Evolutionary conservation across 2,888 invertebrate species (phyloP), one percentile per base, ranked within the genome.

Genomic region (Pheosia gnoma): DNA sequence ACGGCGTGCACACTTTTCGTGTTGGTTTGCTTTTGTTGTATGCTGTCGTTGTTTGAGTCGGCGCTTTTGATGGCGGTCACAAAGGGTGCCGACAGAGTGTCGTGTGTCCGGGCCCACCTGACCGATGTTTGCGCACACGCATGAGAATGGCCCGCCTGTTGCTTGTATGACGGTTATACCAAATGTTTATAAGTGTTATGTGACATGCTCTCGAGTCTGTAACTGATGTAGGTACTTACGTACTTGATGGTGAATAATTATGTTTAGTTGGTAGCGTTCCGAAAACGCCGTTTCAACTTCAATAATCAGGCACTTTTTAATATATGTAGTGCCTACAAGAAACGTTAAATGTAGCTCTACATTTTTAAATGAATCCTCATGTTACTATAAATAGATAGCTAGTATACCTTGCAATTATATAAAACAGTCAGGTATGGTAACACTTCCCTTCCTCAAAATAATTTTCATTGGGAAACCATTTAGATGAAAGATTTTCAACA

Each of bases 101-200:
- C 90, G 88, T 85, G 83, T 90, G 89, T 85, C 88, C 80, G 70
- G 80, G 87, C 89, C 88, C 92, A 92, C 92, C 93, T 92, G 92
- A 93, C 84, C 80, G 75, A 66, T 90, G 90, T 87, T 87, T 88
- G 86, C 83, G 78, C 77, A 74, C 64, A 75, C 78, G 82, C 82
- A 80, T 76, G 73, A 65, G 72, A 74, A 67, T 39, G 45, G 57
- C 43, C 45, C 65, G 67, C 65, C 67, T 61, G 66, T 63, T 67
- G 60, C 62, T 66, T 67, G 60, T 71, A 65, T 70, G 74, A 68
- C 67, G 68, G 25, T 70, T 62, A 61, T 71, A 63, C 61, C 57
- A 25, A 58, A 59, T 41, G 58, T 57, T 59, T 59, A 56, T 43
- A 60, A 45, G 59, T 51, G 53, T 59, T 60, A 49, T 55, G 59